These are phyloP conservation scores for Tipula confusa DNA, from an alignment of 2,888 invertebrate species.

Conservation along the genomic window DNA sequence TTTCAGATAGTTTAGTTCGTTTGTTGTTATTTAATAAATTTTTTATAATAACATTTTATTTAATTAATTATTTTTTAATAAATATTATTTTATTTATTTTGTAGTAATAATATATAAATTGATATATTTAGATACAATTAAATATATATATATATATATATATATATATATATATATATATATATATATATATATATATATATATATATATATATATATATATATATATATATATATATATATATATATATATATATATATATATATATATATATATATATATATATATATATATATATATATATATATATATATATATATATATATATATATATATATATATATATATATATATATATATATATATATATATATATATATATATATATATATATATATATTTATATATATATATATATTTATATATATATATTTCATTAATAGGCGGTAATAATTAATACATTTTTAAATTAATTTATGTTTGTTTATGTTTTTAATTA, in stretches of 20 bases:
- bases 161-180: no score
- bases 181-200: no score
- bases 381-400: no score
- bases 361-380: no score
- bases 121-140: background rate
- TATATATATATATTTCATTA: background rate
- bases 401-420: no score
- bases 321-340: background rate
- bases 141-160: background rate
- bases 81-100: background rate
- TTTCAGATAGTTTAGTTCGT: slow-evolving; percentile 12
- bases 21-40: background rate
- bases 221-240: no score
- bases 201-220: no score
- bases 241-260: background rate
- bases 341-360: no score
- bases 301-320: background rate
- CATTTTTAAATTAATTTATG: slow-evolving; percentile 3
- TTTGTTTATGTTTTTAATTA: background rate
- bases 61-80: background rate
- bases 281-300: background rate
- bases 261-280: background rate
- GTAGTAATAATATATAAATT: background rate
- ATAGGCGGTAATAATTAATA: slow-evolving; percentile 13
- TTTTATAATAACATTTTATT: background rate